Percentiles rank a stretch among this genome's conserved stretches.
These are phyloP conservation scores for Phymorhynchus buccinoides DNA, from an alignment of 1,140 invertebrate genomes.

Conservation along the genomic window DNA sequence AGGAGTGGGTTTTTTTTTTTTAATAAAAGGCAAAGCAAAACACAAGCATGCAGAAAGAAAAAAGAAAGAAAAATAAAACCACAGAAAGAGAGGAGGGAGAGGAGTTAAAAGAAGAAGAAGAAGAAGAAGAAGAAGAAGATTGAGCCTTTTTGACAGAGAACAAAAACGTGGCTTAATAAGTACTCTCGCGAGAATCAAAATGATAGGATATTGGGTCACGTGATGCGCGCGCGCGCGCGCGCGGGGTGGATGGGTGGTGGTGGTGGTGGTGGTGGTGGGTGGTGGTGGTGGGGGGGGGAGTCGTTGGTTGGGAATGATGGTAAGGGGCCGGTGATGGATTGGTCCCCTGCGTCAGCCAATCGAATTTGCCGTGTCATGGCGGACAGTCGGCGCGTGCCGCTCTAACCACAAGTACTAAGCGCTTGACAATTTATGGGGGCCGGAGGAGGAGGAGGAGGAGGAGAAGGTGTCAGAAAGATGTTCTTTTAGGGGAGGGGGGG, in stretches of 20 bases:
- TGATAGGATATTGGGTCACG: slow-evolving; percentile 53
- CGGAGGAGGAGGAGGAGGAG: neutral
- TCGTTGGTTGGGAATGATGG: too few relatives aligned
- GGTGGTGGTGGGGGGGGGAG: too few relatives aligned
- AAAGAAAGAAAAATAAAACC: neutral
- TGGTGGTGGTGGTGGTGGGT: too few relatives aligned
- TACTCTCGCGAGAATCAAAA: slow-evolving; percentile 52
- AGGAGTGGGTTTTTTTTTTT: too few relatives aligned
- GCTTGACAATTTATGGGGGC: slow-evolving; percentile 34
- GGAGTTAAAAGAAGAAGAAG: neutral
- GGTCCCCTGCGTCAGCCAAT: slow-evolving; percentile 47
- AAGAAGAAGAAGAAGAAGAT: neutral
- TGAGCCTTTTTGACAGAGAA: slow-evolving; percentile 39
- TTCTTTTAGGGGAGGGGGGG: neutral
- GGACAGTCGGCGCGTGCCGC: slow-evolving; percentile 33
- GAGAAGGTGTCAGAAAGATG: too few relatives aligned
- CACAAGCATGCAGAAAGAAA: too few relatives aligned
- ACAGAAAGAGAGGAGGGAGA: neutral
- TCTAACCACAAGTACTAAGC: slow-evolving; percentile 39
- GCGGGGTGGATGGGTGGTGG: too few relatives aligned
- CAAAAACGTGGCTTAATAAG: slow-evolving; percentile 56
- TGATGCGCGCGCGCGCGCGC: slow-evolving; percentile 45
- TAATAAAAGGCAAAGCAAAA: too few relatives aligned
- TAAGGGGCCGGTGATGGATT: slow-evolving; percentile 52
- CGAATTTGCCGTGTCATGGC: slow-evolving; percentile 49